phyloP scores from a whole-genome alignment of 2,888 invertebrate genomes.

The Electrophaes corylata region DNA sequence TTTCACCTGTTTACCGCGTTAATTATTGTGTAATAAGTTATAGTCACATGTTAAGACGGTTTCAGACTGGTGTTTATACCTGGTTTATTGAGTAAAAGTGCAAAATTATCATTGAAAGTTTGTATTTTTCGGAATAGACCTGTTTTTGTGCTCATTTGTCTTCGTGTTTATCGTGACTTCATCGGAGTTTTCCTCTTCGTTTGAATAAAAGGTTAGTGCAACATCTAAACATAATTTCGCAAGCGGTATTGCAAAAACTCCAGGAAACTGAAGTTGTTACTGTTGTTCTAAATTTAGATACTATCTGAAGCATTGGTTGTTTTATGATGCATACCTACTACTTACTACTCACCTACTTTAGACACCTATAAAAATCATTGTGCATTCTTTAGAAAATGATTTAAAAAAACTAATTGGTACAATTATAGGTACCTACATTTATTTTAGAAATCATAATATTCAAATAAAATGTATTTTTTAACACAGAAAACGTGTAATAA shows the following conservation, averaged over 20 bases:
- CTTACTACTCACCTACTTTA: too few species aligned
- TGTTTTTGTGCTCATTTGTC: slow-evolving; percentile 63
- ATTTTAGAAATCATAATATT: too few species aligned
- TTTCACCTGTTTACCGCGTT: slow-evolving; percentile 59
- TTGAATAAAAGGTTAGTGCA: slow-evolving; percentile 59
- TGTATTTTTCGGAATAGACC: slow-evolving; percentile 60
- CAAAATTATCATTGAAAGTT: slow-evolving; percentile 49
- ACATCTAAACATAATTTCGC: not conserved
- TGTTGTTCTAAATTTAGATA: slow-evolving; percentile 63
- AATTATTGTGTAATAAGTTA: slow-evolving; percentile 51
- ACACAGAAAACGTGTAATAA: too few species aligned
- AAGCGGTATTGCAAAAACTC: not conserved
- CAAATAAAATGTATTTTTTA: too few species aligned
- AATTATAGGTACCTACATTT: too few species aligned
- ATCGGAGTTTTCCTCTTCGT: slow-evolving; percentile 47
- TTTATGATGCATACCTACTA: slow-evolving; percentile 9
- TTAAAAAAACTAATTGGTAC: too few species aligned
- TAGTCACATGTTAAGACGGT: slow-evolving; percentile 29
- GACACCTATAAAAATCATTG: too few species aligned
- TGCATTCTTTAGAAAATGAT: too few species aligned
- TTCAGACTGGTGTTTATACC: slow-evolving; percentile 25
- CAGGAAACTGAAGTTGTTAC: slow-evolving; percentile 6
- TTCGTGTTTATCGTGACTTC: slow-evolving; percentile 59
- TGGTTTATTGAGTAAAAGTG: slow-evolving; percentile 30
- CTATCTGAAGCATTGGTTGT: slow-evolving; percentile 32